Evolutionary conservation across 2,113 vertebrate genomes (phyloP).

Genomic region (Archilochus colubris): DNA sequence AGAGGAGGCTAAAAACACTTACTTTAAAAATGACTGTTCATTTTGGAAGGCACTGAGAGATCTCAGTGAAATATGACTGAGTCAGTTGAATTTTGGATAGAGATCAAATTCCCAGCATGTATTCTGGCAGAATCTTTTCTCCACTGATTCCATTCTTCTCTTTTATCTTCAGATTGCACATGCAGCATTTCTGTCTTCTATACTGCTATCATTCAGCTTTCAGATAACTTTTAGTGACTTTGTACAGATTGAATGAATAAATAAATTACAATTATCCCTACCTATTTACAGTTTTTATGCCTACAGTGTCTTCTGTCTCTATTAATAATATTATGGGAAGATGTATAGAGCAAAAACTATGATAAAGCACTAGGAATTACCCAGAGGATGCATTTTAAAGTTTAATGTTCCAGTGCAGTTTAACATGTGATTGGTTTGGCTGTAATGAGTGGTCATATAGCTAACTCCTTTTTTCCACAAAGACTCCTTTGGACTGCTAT

Average conservation of each 20-base stretch:
- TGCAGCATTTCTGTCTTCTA: not conserved
- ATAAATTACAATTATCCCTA: not conserved
- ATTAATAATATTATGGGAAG: not conserved
- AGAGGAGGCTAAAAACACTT: conserved; percentile 28
- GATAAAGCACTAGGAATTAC: not conserved
- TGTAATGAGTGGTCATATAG: not conserved
- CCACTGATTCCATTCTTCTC: not conserved
- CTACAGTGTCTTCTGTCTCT: not conserved
- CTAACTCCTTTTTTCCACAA: not conserved
- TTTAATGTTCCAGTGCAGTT: not conserved
- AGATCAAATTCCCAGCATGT: conserved; percentile 47
- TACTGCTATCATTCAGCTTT: not conserved
- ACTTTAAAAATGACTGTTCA: conserved; percentile 56
- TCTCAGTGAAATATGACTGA: conserved; percentile 46
- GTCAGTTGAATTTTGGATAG: conserved; percentile 51
- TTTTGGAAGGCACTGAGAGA: conserved; percentile 49
- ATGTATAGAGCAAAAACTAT: not conserved
- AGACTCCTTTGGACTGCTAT: not conserved
- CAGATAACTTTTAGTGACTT: not conserved
- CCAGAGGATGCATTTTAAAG: not conserved
- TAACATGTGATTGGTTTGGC: not conserved
- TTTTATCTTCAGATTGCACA: not conserved
- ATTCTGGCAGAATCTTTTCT: conserved; percentile 39
- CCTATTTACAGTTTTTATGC: not conserved
- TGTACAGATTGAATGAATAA: not conserved